Base-by-base conservation (phyloP, 2,888 invertebrate species). In the Stenchaetothrips biformis region DNA sequence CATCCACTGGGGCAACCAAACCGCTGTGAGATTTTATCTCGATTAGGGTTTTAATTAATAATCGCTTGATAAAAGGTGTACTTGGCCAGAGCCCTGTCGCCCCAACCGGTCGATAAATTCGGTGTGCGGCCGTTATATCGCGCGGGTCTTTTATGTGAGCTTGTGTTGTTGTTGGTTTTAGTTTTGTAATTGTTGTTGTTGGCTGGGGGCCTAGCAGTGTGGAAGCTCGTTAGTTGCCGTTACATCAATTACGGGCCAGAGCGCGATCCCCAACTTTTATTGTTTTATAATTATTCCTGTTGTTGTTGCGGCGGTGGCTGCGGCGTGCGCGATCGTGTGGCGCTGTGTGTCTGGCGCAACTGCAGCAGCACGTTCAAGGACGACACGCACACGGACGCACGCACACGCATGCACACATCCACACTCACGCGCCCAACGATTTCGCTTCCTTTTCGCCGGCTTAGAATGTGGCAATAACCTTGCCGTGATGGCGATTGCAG, bases 181-280 rank as follows among this genome's bases (percentile, higher is more conserved):
- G 37, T 37, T 37, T 37, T 37, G 37, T 37, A 37, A 37, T 37
- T 37, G 37, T 37, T 37, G 37, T 37, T 37, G 37, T 37, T 37
- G 37, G 37, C 37, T 9, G 53, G 53, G 59, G 59, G 6, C 13
- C 18, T 16, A 13, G 59, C 16, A 18, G 59, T 18, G 59, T 59
- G 59, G 59, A 59, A 59, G 59, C 59, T 59, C 59, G 59, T 59
- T 59, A 59, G 59, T 16, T 59, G 59, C 59, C 59, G 59, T 59
- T 59, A 59, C 59, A 59, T 59, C 59, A 59, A 59, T 59, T 59
- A 59, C 59, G 18, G 18, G 18, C 16, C 59, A 13, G 59, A 59
- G 59, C 59, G 16, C 59, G 9, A 11, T 21, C 67, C 7, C 25
- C 67, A 25, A 3, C 21, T 25, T 25, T 74, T 74, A 21, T 25